Evolutionary conservation across 2,888 invertebrate species (phyloP).

Genomic region (Yponomeuta malinellus): DNA sequence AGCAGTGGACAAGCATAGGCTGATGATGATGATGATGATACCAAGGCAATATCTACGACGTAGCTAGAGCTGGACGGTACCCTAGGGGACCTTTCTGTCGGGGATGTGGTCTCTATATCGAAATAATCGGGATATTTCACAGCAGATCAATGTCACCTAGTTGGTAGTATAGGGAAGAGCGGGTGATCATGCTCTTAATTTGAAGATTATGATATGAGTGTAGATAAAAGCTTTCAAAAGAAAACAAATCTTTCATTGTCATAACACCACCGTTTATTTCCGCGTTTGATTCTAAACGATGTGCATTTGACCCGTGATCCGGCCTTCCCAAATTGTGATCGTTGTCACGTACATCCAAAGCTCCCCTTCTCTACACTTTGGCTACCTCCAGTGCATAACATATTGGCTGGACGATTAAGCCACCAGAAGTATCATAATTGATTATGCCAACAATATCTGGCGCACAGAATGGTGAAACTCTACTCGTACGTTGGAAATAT

Average conservation of each 20-base stretch:
- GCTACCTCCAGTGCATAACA: neutral
- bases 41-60: too few relatives aligned
- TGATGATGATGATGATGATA: too few relatives aligned
- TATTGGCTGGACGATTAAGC: neutral
- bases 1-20: too few relatives aligned
- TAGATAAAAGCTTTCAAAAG: neutral
- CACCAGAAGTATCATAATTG: neutral
- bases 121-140: too few relatives aligned
- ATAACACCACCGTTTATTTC: conserved; percentile 3
- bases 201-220: too few relatives aligned
- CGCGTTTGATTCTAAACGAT: neutral
- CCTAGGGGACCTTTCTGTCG: too few relatives aligned
- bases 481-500: neutral
- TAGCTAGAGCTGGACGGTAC: too few relatives aligned
- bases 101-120: too few relatives aligned
- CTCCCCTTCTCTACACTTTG: neutral
- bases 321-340: conserved; percentile 11
- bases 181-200: too few relatives aligned
- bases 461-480: neutral
- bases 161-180: too few relatives aligned
- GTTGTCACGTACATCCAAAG: neutral
- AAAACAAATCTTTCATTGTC: conserved; percentile 1
- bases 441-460: neutral
- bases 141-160: too few relatives aligned
- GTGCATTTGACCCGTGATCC: conserved; percentile 25